phyloP scores from a whole-genome alignment of 1,140 invertebrate genomes.

The Drosophila obscura region DNA sequence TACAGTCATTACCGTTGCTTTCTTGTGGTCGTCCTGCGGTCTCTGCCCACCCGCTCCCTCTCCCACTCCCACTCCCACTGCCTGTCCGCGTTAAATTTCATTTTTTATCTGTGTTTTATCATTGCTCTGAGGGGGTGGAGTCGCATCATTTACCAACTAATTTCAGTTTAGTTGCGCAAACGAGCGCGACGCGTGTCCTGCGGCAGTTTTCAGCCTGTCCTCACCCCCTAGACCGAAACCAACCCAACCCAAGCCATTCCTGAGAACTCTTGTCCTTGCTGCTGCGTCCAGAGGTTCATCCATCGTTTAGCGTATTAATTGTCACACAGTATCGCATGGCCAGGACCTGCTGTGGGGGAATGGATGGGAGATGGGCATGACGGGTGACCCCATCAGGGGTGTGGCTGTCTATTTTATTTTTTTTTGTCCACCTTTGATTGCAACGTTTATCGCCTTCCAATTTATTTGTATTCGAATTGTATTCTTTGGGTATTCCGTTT shows the following conservation, averaged over 20 bases:
- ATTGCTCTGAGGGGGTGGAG: slow-evolving; percentile 31
- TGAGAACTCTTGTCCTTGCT: slow-evolving; percentile 61
- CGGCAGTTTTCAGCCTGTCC: slow-evolving; percentile 71
- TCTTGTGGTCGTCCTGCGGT: slow-evolving; percentile 59
- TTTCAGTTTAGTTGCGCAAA: slow-evolving; percentile 80
- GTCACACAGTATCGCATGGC: slow-evolving; percentile 75
- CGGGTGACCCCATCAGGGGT: slow-evolving; percentile 29
- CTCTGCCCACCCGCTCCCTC: neutral
- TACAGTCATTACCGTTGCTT: slow-evolving; percentile 74
- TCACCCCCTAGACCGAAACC: slow-evolving; percentile 24
- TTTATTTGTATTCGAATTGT: slow-evolving; percentile 75
- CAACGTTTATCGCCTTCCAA: slow-evolving; percentile 75
- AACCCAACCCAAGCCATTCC: neutral
- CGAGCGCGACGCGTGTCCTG: slow-evolving; percentile 75
- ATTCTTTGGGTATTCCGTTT: slow-evolving; percentile 31
- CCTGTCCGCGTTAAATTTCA: slow-evolving; percentile 51
- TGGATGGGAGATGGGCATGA: neutral
- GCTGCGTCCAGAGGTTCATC: slow-evolving; percentile 12
- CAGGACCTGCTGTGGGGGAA: slow-evolving; percentile 36
- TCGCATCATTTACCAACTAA: slow-evolving; percentile 73
- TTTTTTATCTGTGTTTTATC: slow-evolving; percentile 68
- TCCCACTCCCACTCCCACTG: slow-evolving; percentile 4
- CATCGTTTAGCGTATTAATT: slow-evolving; percentile 81
- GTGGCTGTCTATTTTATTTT: slow-evolving; percentile 13
- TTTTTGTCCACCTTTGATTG: slow-evolving; percentile 63